These are phyloP conservation scores for Echinarachnius parma DNA, from an alignment of 53 echinoderm and acorn worm species.

Conservation along the genomic window DNA sequence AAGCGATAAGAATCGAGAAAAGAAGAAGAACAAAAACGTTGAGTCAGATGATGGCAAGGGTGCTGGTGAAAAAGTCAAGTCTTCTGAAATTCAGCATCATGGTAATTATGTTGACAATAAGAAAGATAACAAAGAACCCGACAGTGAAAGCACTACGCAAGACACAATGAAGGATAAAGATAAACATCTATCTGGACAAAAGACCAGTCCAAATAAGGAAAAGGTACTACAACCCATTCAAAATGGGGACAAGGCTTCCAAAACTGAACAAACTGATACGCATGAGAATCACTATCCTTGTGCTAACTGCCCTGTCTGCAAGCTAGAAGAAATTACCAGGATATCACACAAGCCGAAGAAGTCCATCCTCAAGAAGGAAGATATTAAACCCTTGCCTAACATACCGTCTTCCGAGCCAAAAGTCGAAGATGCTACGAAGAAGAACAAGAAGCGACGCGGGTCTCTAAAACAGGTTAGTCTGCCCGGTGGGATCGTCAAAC, in stretches of 20 bases:
- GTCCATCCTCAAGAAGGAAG: slow-evolving; percentile 16
- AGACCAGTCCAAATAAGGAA: too few relatives aligned
- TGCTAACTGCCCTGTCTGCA: slow-evolving; percentile 13
- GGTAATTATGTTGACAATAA: too few relatives aligned
- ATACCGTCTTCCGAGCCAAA: slow-evolving; percentile 10
- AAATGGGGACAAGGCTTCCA: too few relatives aligned
- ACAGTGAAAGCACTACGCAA: background rate
- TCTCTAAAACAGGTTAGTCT: slow-evolving; percentile 15
- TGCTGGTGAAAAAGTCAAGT: too few relatives aligned
- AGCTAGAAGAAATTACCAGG: background rate
- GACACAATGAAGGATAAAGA: background rate
- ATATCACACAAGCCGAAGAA: background rate
- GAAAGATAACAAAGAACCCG: too few relatives aligned
- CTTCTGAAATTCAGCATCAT: too few relatives aligned
- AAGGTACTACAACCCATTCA: background rate
- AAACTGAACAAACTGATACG: background rate
- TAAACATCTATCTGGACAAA: too few relatives aligned
- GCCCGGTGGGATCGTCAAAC: slow-evolving; percentile 16
- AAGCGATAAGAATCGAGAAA: too few relatives aligned
- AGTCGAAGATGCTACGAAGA: background rate
- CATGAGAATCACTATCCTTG: slow-evolving; percentile 16
- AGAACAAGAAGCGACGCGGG: background rate
- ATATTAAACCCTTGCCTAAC: slow-evolving; percentile 25
- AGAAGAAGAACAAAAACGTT: too few relatives aligned
- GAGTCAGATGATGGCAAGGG: too few relatives aligned